Conservation (phyloP, 2,888 invertebrate genomes). For the Callosobruchus maculatus region DNA sequence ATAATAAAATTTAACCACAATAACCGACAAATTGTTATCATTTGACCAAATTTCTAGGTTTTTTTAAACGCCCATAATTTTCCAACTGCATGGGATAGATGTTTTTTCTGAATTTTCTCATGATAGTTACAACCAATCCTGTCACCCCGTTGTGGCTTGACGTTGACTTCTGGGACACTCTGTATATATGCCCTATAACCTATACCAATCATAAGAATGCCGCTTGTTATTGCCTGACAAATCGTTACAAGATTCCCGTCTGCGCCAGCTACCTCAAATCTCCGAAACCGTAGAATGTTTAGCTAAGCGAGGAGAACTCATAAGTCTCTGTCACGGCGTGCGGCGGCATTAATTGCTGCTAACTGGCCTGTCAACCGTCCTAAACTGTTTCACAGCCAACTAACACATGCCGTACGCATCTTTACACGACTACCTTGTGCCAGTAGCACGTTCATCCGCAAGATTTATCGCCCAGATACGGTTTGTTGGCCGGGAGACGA, state of each 20-base stretch:
- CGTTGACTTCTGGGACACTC: too few species aligned
- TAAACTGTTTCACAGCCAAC: constrained; percentile 29
- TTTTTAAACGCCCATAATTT: too few species aligned
- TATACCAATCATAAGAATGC: not conserved
- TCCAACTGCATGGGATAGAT: too few species aligned
- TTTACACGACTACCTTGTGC: constrained; percentile 42
- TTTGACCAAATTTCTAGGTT: too few species aligned
- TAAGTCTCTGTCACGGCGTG: constrained; percentile 28
- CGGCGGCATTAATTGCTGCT: constrained; percentile 33
- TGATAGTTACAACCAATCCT: too few species aligned
- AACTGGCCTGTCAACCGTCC: constrained; percentile 33
- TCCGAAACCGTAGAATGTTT: constrained; percentile 18
- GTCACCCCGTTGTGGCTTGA: too few species aligned
- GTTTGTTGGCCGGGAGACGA: constrained; percentile 36
- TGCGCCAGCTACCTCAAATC: constrained; percentile 1
- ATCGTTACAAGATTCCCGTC: not conserved
- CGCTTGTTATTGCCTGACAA: not conserved
- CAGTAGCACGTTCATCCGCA: constrained; percentile 37
- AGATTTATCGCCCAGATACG: constrained; percentile 11
- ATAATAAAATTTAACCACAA: too few species aligned
- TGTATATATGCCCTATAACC: not conserved
- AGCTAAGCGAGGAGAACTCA: constrained; percentile 15
- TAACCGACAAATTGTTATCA: too few species aligned
- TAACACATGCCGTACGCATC: constrained; percentile 29
- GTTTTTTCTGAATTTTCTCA: too few species aligned